Evolutionary conservation across 2,888 invertebrate genomes (phyloP), one percentile per base, ranked within the genome.

Genomic region (Thumatha senex): DNA sequence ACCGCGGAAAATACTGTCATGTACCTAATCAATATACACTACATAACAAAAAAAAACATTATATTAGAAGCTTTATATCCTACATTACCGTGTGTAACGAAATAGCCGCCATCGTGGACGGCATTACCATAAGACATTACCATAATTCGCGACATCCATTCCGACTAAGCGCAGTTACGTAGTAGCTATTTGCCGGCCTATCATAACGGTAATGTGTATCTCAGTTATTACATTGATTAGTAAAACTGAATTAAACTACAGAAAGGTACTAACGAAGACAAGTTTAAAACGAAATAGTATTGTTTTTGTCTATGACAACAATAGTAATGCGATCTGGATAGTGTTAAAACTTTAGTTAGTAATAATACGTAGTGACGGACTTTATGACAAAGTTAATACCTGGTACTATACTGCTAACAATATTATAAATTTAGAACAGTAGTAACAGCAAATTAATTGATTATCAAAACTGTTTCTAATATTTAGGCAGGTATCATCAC

Each of bases 41-140:
- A 5, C 18, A 24, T 4, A 24, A 24, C 18, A 24, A 2, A 24
- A 24, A 24, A 24, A 24, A 24, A 2, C 18, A 24, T 24, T 4
- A 24, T 5, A 4, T 24, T 24, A 24, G 18, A 5, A 8, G 61
- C 46, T 60, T n/a, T n/a, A 42, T 40, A 58, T 58, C 36, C 58
- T 35, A 1, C 2, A 0, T 15, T 2, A 0, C 76, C 2, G 67
- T 82, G 50, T 75, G 75, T 77, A 60, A 45, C 60, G 61, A 51
- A 7, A 0, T 44, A 65, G 72, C 65, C 67, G 65, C 60, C 67
- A 70, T 72, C 64, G 62, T 54, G 63, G 67, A 70, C 74, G 67
- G 70, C 80, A 84, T 84, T 83, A 84, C 79, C 80, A 83, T 81
- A 83, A 80, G 73, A 77, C 81, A 76, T 80, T 78, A 79, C 70